Conservation (phyloP, 2,113 vertebrate genomes). For the Theropithecus gelada region DNA sequence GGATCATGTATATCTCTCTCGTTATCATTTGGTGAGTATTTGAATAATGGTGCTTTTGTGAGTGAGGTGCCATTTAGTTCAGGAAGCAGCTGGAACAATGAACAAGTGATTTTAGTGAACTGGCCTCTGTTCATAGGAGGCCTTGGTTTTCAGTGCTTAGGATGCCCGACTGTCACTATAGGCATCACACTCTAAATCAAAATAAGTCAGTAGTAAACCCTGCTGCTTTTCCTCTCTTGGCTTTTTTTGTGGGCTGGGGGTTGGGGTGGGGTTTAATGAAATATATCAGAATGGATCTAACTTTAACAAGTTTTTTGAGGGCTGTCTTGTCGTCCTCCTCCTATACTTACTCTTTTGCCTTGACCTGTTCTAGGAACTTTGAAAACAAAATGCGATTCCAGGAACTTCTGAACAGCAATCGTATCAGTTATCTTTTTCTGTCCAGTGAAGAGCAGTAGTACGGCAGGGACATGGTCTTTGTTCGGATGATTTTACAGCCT, state of each 20-base stretch:
- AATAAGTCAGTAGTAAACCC: neutral
- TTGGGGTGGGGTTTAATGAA: neutral
- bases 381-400: neutral
- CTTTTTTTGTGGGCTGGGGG: neutral
- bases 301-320: neutral
- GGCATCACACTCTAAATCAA: neutral
- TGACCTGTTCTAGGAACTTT: neutral
- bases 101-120: neutral
- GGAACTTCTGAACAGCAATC: neutral
- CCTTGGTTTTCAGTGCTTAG: neutral
- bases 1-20: neutral
- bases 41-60: neutral
- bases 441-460: neutral
- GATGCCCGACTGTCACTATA: neutral
- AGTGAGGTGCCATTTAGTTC: neutral
- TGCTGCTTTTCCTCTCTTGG: neutral
- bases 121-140: neutral
- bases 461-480: neutral
- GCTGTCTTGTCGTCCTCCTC: neutral
- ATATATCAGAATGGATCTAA: neutral
- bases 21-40: neutral
- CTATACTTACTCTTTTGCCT: slow-evolving; percentile 19
- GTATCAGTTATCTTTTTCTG: neutral
- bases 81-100: slow-evolving; percentile 30
- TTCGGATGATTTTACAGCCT: neutral